Percentiles rank a stretch among this genome's conserved stretches.
phyloP scores from a whole-genome alignment of 1,140 invertebrate genomes.

The Scaptomyza hsui region DNA sequence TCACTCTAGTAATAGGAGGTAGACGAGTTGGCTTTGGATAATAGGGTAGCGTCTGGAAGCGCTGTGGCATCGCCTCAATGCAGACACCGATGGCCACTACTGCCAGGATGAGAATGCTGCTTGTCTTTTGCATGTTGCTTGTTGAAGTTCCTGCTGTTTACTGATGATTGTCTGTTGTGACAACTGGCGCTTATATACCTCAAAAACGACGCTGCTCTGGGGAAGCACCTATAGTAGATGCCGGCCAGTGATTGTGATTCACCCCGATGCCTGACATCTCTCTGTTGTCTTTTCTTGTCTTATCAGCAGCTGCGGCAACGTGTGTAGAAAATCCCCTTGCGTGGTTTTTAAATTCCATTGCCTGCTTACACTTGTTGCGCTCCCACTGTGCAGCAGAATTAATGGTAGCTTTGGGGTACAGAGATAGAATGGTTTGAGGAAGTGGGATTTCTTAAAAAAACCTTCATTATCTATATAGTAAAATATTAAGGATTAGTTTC shows the following conservation, averaged over 20 bases:
- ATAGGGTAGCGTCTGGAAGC: constrained; percentile 45
- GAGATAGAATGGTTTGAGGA: background rate
- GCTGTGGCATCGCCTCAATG: constrained; percentile 55
- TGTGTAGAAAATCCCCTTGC: constrained; percentile 38
- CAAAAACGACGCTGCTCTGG: background rate
- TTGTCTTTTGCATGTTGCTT: constrained; percentile 51
- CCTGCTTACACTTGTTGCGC: constrained; percentile 39
- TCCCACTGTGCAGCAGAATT: background rate
- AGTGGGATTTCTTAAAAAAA: background rate
- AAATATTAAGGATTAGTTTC: background rate
- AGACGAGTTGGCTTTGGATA: constrained; percentile 42
- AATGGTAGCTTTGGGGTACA: background rate
- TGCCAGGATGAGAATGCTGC: constrained; percentile 52
- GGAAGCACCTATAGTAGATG: constrained; percentile 29
- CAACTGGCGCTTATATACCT: constrained; percentile 40
- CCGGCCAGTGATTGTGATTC: constrained; percentile 32
- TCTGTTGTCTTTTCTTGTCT: constrained; percentile 18
- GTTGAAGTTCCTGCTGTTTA: constrained; percentile 5
- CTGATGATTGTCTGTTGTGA: constrained; percentile 32
- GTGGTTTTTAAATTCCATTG: background rate
- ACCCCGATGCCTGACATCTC: constrained; percentile 34
- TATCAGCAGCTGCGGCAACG: constrained; percentile 34
- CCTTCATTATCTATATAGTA: too few species aligned
- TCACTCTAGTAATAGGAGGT: constrained; percentile 51
- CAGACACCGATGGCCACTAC: constrained; percentile 51